These are phyloP conservation scores for Diogma glabrata DNA, from an alignment of 2,888 invertebrate genomes.

Conservation along the genomic window DNA sequence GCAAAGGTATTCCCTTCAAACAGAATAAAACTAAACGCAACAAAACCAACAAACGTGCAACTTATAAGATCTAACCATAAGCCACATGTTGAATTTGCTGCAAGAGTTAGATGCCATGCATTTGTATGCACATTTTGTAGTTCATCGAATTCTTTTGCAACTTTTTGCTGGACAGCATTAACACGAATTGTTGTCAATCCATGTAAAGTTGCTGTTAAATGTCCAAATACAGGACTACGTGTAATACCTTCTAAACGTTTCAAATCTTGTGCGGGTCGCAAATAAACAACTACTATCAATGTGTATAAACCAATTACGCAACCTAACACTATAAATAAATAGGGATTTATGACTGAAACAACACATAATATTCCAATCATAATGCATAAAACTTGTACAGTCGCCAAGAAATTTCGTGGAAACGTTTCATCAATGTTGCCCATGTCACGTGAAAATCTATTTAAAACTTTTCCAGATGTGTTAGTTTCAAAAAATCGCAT, in stretches of 20 bases:
- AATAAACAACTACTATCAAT: slow-evolving; percentile 51
- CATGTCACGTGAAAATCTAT: slow-evolving; percentile 66
- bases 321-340: slow-evolving; percentile 52
- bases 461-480: slow-evolving; percentile 62
- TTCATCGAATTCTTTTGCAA: slow-evolving; percentile 62
- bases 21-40: slow-evolving; percentile 52
- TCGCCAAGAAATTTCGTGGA: slow-evolving; percentile 42
- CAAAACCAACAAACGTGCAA: slow-evolving; percentile 49
- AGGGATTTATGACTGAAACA: slow-evolving; percentile 56
- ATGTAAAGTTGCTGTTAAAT: slow-evolving; percentile 73
- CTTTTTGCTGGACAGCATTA: slow-evolving; percentile 51
- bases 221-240: slow-evolving; percentile 83
- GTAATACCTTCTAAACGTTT: slow-evolving; percentile 63
- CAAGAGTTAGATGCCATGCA: slow-evolving; percentile 34
- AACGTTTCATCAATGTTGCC: slow-evolving; percentile 48
- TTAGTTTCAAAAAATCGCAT: slow-evolving; percentile 81
- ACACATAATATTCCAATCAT: slow-evolving; percentile 66
- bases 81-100: slow-evolving; percentile 49
- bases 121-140: slow-evolving; percentile 47
- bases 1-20: slow-evolving; percentile 44
- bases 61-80: slow-evolving; percentile 62
- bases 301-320: slow-evolving; percentile 52
- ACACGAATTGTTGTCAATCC: slow-evolving; percentile 83
- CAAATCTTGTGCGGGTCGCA: slow-evolving; percentile 61
- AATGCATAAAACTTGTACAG: slow-evolving; percentile 40